Percentiles rank a stretch among this genome's conserved stretches.
phyloP scores from a whole-genome alignment of 2,888 invertebrate genomes.

The Seira sanloemensis region DNA sequence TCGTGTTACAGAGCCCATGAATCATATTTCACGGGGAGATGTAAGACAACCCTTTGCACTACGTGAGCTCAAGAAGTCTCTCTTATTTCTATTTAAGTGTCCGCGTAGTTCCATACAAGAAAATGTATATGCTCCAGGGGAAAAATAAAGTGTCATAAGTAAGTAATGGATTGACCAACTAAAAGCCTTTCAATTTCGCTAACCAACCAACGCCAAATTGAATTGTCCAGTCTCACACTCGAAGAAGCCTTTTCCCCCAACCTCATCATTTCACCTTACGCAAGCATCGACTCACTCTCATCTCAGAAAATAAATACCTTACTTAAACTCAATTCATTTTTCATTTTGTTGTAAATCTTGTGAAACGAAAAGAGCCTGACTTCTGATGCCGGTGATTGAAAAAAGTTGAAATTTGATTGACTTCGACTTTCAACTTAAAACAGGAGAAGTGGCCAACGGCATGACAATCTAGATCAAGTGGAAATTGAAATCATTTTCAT shows the following conservation, averaged over 20 bases:
- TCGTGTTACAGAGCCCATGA: too few species aligned
- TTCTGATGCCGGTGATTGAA: not conserved
- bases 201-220: slow-evolving; percentile 67
- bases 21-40: too few species aligned
- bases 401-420: not conserved
- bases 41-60: not conserved
- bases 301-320: slow-evolving; percentile 18
- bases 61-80: not conserved
- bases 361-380: not conserved
- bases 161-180: slow-evolving; percentile 73
- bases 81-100: not conserved
- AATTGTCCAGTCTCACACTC: slow-evolving; percentile 56
- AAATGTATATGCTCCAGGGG: slow-evolving; percentile 11
- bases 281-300: not conserved
- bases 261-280: not conserved
- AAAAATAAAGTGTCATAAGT: slow-evolving; percentile 71
- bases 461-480: too few species aligned
- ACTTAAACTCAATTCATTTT: slow-evolving; percentile 37
- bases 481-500: too few species aligned
- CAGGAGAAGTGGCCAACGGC: not conserved
- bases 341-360: not conserved
- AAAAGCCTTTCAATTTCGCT: slow-evolving; percentile 72
- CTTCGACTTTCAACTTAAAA: not conserved
- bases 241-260: not conserved
- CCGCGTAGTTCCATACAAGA: not conserved